These are phyloP conservation scores for Blastobasis lacticolella DNA, from an alignment of 2,888 invertebrate genomes.

Conservation along the genomic window DNA sequence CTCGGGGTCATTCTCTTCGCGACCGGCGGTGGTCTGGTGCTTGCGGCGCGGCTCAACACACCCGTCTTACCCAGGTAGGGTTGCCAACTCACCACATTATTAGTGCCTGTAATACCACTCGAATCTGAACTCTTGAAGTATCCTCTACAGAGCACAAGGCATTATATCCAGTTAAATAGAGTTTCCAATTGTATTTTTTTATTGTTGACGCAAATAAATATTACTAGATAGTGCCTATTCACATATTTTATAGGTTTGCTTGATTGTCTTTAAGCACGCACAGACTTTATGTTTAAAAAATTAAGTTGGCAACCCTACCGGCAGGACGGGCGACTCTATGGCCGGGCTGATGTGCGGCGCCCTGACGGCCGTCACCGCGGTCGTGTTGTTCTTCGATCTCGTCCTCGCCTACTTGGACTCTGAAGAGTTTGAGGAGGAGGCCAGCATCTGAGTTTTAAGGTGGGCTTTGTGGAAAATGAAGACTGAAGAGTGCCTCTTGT, in stretches of 20 bases:
- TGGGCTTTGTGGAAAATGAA: constrained; percentile 14
- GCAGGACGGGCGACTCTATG: constrained; percentile 42
- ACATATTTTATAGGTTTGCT: too few species aligned
- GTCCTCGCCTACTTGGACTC: constrained; percentile 62
- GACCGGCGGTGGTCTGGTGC: constrained; percentile 44
- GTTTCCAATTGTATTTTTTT: too few species aligned
- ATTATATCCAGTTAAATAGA: too few species aligned
- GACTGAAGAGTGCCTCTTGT: background rate
- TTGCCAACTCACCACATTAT: too few species aligned
- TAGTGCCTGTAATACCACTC: too few species aligned
- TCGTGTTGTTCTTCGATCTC: constrained; percentile 55
- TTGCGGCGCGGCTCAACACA: constrained; percentile 34
- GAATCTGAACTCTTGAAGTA: too few species aligned
- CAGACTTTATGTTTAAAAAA: too few species aligned
- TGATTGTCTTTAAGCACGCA: too few species aligned
- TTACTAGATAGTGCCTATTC: too few species aligned
- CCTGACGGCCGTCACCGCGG: constrained; percentile 39
- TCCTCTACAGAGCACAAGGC: too few species aligned
- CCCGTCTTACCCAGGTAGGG: constrained; percentile 26
- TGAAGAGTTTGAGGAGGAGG: constrained; percentile 59
- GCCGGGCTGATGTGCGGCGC: constrained; percentile 38
- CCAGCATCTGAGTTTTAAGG: constrained; percentile 41
- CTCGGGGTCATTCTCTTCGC: constrained; percentile 49
- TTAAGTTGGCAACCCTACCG: too few species aligned
- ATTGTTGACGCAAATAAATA: too few species aligned